These are phyloP conservation scores for Acanthococcus lagerstroemiae DNA, from an alignment of 2,888 invertebrate genomes.

Conservation along the genomic window DNA sequence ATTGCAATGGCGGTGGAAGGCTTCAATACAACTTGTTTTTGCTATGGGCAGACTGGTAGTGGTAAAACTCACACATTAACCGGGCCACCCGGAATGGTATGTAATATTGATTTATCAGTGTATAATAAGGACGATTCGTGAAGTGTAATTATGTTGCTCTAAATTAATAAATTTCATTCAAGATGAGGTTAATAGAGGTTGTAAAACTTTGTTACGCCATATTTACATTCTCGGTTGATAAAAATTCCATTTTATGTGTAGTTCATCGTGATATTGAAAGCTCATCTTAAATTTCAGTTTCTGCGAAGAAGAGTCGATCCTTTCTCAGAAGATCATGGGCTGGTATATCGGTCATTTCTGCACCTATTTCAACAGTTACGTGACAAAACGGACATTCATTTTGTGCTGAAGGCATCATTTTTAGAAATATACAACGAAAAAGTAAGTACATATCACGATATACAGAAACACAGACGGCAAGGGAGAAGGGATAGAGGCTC, in stretches of 20 bases:
- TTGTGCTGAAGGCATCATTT: slow-evolving; percentile 82
- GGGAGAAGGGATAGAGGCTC: no score
- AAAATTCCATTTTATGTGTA: no score
- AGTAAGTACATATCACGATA: no score
- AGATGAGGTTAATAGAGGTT: no score
- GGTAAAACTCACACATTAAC: slow-evolving; percentile 94
- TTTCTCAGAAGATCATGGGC: slow-evolving; percentile 65
- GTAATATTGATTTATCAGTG: no score
- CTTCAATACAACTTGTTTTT: slow-evolving; percentile 86
- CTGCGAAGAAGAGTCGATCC: slow-evolving; percentile 49
- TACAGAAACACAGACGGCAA: no score
- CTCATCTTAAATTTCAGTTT: slow-evolving; percentile 51
- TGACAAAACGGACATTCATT: slow-evolving; percentile 64
- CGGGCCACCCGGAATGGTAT: slow-evolving; percentile 76
- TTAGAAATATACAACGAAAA: slow-evolving; percentile 95
- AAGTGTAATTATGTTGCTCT: no score
- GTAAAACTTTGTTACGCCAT: no score
- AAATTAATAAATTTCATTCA: no score
- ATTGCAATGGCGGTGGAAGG: slow-evolving; percentile 92
- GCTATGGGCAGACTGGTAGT: slow-evolving; percentile 93
- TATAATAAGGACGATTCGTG: no score
- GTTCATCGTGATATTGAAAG: no score
- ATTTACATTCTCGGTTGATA: no score
- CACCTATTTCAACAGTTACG: slow-evolving; percentile 76
- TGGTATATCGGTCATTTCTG: slow-evolving; percentile 81